A percentile compares a stretch with the other conserved stretches of the same genome.
Conservation (phyloP, 2,888 invertebrate species). For the Rosalia funebris region DNA sequence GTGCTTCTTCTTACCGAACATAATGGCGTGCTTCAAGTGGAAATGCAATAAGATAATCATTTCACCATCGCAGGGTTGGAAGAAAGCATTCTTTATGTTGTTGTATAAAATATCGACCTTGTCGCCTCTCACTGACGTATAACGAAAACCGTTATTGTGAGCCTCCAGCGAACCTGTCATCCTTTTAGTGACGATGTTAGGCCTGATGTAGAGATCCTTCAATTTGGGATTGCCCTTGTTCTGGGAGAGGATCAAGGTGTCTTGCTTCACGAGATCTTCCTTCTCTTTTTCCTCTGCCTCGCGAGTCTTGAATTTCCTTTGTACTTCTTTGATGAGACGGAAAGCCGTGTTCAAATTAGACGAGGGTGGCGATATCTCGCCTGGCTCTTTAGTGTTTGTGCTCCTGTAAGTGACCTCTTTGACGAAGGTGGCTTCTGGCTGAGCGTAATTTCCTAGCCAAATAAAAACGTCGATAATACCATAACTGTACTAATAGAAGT, state of each 20-base stretch:
- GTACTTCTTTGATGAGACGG: slow-evolving; percentile 95
- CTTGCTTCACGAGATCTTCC: slow-evolving; percentile 98
- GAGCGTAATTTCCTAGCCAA: slow-evolving; percentile 81
- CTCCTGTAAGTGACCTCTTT: slow-evolving; percentile 99
- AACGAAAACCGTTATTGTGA: slow-evolving; percentile 92
- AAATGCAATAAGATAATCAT: slow-evolving; percentile 99
- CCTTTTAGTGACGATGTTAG: slow-evolving; percentile 97
- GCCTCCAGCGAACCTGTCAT: slow-evolving; percentile 95
- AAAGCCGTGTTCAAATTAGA: slow-evolving; percentile 96
- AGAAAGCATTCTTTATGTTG: slow-evolving; percentile 99
- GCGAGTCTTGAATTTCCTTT: slow-evolving; percentile 97
- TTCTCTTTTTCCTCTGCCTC: slow-evolving; percentile 99
- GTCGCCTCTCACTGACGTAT: slow-evolving; percentile 98
- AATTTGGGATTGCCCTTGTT: slow-evolving; percentile 98
- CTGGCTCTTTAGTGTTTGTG: slow-evolving; percentile 97
- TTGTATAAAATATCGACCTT: slow-evolving; percentile 99
- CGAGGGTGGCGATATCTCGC: slow-evolving; percentile 92
- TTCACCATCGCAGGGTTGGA: slow-evolving; percentile 98
- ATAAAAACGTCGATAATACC: too few relatives aligned
- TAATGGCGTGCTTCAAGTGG: slow-evolving; percentile 97
- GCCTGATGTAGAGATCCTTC: slow-evolving; percentile 97
- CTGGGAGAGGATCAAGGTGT: slow-evolving; percentile 90
- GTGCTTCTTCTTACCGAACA: slow-evolving; percentile 98
- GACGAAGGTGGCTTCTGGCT: slow-evolving; percentile 96
- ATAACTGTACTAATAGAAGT: too few relatives aligned